A percentile compares a stretch with the other conserved stretches of the same genome.
phyloP scores from a whole-genome alignment of 2,888 invertebrate species.

The Drosophila acutilabella region DNA sequence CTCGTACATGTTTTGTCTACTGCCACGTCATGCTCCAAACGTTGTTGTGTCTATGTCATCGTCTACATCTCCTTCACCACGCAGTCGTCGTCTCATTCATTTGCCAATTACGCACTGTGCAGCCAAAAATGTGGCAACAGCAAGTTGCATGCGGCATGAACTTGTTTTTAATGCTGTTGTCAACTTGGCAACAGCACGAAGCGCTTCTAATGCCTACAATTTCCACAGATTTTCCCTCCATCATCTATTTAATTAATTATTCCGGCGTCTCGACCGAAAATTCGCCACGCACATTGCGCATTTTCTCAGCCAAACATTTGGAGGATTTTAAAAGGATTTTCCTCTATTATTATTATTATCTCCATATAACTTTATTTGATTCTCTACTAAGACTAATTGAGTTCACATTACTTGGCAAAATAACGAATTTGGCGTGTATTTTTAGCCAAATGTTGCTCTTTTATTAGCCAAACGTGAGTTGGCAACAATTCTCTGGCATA shows the following conservation, averaged over 20 bases:
- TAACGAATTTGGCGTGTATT: constrained; percentile 54
- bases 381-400: constrained; percentile 61
- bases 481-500: constrained; percentile 56
- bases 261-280: constrained; percentile 32
- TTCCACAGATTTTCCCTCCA: constrained; percentile 21
- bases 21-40: constrained; percentile 42
- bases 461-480: constrained; percentile 78
- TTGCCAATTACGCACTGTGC: constrained; percentile 73
- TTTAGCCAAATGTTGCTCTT: constrained; percentile 68
- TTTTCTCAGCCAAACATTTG: constrained; percentile 49
- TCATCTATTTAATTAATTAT: constrained; percentile 37
- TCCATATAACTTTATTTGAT: constrained; percentile 4
- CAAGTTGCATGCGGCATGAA: constrained; percentile 27
- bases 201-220: constrained; percentile 40
- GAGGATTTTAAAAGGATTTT: constrained; percentile 44
- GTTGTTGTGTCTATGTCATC: constrained; percentile 22
- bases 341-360: constrained; percentile 30
- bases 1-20: constrained; percentile 10
- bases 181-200: constrained; percentile 29
- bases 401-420: constrained; percentile 78
- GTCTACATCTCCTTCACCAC: constrained; percentile 17
- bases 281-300: constrained; percentile 64
- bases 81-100: constrained; percentile 59
- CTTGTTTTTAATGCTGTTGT: constrained; percentile 62
- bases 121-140: constrained; percentile 27